Conservation (phyloP, 2,113 vertebrate genomes). For the Oreochromis aureus region DNA sequence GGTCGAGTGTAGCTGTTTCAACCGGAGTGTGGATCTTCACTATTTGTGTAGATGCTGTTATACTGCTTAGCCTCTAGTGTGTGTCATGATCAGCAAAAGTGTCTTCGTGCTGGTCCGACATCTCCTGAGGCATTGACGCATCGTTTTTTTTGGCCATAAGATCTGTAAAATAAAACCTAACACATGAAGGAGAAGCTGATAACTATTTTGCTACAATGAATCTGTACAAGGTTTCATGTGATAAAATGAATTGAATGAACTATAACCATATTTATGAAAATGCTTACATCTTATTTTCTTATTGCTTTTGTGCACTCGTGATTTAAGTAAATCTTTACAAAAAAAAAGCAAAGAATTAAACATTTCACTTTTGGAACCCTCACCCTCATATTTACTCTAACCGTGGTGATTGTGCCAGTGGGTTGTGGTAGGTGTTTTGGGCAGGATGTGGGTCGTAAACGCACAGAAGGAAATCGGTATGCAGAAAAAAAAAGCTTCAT, state of each 20-base stretch:
- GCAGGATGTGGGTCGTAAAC: conserved; percentile 72
- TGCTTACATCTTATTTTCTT: neutral
- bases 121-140: neutral
- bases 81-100: neutral
- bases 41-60: neutral
- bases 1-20: conserved; percentile 1
- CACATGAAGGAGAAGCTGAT: neutral
- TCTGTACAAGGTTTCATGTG: neutral
- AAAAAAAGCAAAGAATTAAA: neutral
- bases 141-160: neutral
- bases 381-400: conserved; percentile 7
- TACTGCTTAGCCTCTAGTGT: conserved; percentile 6
- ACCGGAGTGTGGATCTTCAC: neutral
- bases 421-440: conserved; percentile 54
- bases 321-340: neutral
- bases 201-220: neutral
- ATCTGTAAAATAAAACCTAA: neutral
- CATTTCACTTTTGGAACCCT: neutral
- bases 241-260: neutral
- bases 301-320: neutral
- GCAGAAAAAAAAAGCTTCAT: conserved; percentile 36
- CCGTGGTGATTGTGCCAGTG: conserved; percentile 26
- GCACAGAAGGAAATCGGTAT: conserved; percentile 42
- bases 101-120: neutral
- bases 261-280: neutral